These are phyloP conservation scores for Grantiella picta DNA, from an alignment of 2,113 vertebrate species.

Conservation along the genomic window DNA sequence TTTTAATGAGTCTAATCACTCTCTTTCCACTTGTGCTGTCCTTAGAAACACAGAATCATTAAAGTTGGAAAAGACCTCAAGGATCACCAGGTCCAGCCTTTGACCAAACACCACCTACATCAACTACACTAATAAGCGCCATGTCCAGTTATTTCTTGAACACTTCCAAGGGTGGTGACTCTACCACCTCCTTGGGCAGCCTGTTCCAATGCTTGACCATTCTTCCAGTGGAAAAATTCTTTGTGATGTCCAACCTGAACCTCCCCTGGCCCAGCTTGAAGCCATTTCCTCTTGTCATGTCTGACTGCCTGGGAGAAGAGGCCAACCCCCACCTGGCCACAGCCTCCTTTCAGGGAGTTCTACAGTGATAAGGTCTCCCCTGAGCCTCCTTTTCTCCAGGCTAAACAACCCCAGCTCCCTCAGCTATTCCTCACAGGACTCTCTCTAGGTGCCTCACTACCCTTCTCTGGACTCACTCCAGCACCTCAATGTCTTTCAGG, in stretches of 20 bases:
- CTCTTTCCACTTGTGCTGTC: neutral
- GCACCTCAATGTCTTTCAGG: neutral
- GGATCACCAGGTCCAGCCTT: neutral
- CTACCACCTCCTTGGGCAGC: neutral
- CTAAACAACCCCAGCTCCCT: neutral
- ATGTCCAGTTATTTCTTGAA: neutral
- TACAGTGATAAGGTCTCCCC: neutral
- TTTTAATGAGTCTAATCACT: neutral
- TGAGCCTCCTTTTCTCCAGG: neutral
- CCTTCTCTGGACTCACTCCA: neutral
- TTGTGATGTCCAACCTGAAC: neutral
- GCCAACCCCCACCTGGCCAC: rapidly evolving
- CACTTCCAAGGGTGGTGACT: neutral
- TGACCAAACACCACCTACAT: neutral
- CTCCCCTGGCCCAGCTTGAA: too few species aligned
- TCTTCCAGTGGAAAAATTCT: neutral
- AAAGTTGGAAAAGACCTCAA: neutral
- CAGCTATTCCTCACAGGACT: neutral
- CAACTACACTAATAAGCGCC: neutral
- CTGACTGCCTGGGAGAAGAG: neutral
- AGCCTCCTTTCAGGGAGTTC: neutral
- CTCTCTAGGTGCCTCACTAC: neutral
- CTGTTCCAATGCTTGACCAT: neutral
- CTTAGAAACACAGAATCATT: neutral
- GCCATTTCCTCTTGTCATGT: neutral